Conservation (phyloP, 2,797 vertebrate genomes). For the Pitangus sulphuratus region DNA sequence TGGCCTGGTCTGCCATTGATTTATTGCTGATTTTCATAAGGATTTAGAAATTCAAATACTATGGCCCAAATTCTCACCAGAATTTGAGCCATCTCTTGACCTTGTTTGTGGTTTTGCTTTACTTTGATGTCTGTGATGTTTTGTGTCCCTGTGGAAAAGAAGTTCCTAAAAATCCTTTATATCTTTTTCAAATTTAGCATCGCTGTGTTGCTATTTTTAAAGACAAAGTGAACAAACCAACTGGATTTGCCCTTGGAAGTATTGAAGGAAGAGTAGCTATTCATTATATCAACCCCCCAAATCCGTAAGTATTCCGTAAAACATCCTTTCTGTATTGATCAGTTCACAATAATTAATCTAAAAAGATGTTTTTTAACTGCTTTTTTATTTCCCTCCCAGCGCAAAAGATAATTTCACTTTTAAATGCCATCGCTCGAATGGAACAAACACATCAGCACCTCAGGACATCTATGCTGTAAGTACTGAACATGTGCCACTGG, state of each 20-base stretch:
- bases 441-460: conserved; percentile 95
- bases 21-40: not conserved
- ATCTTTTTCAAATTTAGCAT: conserved; percentile 80
- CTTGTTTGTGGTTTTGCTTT: not conserved
- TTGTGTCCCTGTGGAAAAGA: not conserved
- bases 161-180: not conserved
- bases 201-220: conserved; percentile 98
- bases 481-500: not conserved
- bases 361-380: not conserved
- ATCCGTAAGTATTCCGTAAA: conserved; percentile 87
- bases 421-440: conserved; percentile 98
- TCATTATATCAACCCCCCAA: conserved; percentile 97
- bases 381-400: conserved; percentile 59
- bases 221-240: conserved; percentile 98
- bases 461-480: conserved; percentile 99
- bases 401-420: conserved; percentile 99
- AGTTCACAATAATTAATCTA: not conserved
- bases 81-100: not conserved
- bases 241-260: conserved; percentile 96
- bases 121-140: not conserved
- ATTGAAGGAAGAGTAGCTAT: conserved; percentile 98
- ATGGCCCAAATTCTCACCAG: not conserved
- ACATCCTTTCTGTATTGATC: not conserved
- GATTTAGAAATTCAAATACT: not conserved
- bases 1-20: not conserved